Evolutionary conservation across 2,113 vertebrate genomes (phyloP), one percentile per base, ranked within the genome.

Genomic region (Bothrops jararaca): DNA sequence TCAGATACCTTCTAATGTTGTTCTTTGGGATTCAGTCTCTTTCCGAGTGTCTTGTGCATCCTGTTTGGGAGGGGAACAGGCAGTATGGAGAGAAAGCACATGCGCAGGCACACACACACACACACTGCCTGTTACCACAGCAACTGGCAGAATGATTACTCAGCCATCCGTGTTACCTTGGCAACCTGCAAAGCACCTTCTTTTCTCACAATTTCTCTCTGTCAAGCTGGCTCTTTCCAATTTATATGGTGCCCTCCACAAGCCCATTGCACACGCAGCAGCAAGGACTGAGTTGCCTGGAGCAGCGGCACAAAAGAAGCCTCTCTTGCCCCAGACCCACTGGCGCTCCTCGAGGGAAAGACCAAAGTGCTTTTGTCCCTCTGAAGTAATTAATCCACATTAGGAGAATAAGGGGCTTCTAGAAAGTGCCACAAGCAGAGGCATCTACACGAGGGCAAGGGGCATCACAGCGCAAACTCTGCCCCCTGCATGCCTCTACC

Each of bases 141-240:
- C 96, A 98, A 98, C 97, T 26, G 9, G 92, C 94, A 97, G 97
- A 97, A 96, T 97, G 95, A 97, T 96, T 97, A 95, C 96, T 95
- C 95, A 92, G 92, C 95, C 96, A 95, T 96, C 96, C 96, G 96
- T 94, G 96, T 98, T 97, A 95, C 97, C 96, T 96, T 90, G 97
- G 97, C 93, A 96, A 98, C 95, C 26, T 85, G 94, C 94, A 97
- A 97, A 97, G 95, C 91, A 87, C 95, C 94, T 94, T 95, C 95
- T 92, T 95, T 93, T 94, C 5, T 0, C 90, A 56, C 94, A 18
- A 50, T 50, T 3, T 74, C 80, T 56, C n/a, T 4, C 24, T 93
- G 93, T 92, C 94, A 93, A 94, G 90, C 92, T 57, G 94, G 52
- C 94, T 58, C 86, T 74, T 92, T 90, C 86, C 91, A 86, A 88